These are phyloP conservation scores for Erpornis zantholeuca DNA, from an alignment of 2,113 vertebrate genomes.

Conservation along the genomic window DNA sequence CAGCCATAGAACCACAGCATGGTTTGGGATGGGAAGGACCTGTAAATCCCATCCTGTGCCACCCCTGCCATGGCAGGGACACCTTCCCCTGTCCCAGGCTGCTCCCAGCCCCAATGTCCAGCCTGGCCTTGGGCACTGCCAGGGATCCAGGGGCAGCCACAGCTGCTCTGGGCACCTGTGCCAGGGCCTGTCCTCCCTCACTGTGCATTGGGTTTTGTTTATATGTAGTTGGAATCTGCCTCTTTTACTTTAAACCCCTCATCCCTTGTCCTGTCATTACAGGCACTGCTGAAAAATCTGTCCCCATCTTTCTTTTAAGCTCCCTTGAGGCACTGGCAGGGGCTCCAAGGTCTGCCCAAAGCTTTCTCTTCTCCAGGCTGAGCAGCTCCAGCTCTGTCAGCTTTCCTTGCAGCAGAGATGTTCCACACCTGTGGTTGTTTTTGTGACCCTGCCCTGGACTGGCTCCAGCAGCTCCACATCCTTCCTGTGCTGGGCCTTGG, in stretches of 20 bases:
- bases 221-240: not conserved
- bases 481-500: not conserved
- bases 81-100: rapidly evolving
- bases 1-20: no score
- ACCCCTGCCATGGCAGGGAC: not conserved
- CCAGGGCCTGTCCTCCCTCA: not conserved
- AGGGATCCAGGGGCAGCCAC: not conserved
- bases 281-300: not conserved
- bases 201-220: not conserved
- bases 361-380: not conserved
- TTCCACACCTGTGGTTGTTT: not conserved
- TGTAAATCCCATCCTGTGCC: not conserved
- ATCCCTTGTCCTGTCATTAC: rapidly evolving
- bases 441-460: not conserved
- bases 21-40: not conserved
- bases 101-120: not conserved
- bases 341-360: not conserved
- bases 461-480: not conserved
- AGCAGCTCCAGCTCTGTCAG: not conserved
- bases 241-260: not conserved
- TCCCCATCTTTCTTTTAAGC: not conserved
- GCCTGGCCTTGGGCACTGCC: rapidly evolving
- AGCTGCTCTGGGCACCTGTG: not conserved
- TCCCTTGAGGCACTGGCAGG: not conserved
- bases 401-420: not conserved